Conservation (phyloP, 2,113 vertebrate genomes). For the Nothobranchius furzeri region DNA sequence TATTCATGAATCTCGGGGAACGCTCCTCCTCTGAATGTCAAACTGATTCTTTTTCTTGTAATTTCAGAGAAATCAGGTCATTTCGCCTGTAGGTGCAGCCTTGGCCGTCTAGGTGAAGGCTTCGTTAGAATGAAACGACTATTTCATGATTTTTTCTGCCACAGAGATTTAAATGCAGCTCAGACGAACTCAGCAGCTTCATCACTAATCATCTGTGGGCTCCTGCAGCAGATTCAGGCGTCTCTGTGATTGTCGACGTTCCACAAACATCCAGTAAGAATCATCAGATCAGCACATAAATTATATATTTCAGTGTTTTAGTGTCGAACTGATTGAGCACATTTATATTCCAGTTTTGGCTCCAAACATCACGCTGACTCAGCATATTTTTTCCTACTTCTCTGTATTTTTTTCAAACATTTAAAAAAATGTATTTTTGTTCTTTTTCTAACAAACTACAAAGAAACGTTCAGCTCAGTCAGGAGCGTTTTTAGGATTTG, state of each 20-base stretch:
- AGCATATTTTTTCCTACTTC: no score
- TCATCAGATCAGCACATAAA: no score
- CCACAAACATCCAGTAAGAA: no score
- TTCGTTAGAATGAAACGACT: neutral
- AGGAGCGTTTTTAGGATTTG: no score
- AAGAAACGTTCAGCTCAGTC: no score
- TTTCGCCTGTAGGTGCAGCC: neutral
- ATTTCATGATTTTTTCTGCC: no score
- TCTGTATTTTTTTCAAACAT: no score
- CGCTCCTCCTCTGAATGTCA: slow-evolving; percentile 1
- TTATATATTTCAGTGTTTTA: no score
- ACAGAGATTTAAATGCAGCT: no score
- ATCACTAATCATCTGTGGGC: neutral
- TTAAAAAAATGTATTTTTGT: no score
- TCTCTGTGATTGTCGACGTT: neutral
- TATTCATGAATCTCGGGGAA: slow-evolving; percentile 5
- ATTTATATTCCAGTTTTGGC: neutral
- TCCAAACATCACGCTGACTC: no score
- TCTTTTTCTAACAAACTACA: no score
- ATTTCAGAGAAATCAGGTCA: neutral
- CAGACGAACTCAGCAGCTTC: neutral
- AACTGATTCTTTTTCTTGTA: neutral
- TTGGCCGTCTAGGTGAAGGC: neutral
- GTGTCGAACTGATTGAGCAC: neutral
- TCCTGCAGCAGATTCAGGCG: neutral